A percentile compares a stretch with the other conserved stretches of the same genome.
These are phyloP conservation scores for Drosophila austrosaltans DNA, from an alignment of 2,888 invertebrate genomes.

Conservation along the genomic window DNA sequence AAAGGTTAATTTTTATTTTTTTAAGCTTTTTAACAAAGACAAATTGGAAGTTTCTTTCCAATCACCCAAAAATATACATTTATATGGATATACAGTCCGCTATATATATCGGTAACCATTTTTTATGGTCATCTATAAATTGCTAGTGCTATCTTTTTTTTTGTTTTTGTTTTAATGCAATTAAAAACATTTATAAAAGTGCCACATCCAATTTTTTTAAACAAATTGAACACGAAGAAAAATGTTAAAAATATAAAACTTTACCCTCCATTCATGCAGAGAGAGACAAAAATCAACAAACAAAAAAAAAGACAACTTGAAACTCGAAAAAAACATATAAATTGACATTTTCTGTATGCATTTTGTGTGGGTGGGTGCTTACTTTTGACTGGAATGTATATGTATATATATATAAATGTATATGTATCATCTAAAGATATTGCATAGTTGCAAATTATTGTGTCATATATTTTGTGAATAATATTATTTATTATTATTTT, in stretches of 20 bases:
- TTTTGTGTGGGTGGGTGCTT: not conserved
- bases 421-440: not conserved
- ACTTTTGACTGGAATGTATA: not conserved
- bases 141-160: conserved; percentile 33
- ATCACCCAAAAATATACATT: no score
- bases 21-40: not conserved
- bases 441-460: not conserved
- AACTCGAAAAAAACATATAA: not conserved
- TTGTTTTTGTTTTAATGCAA: conserved; percentile 31
- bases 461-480: not conserved
- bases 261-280: conserved; percentile 12
- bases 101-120: not conserved
- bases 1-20: not conserved
- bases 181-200: conserved; percentile 34
- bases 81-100: not conserved
- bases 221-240: conserved; percentile 14
- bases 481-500: no score
- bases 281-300: conserved; percentile 10
- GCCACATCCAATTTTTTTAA: conserved; percentile 28
- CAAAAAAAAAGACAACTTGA: not conserved
- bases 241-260: conserved; percentile 12
- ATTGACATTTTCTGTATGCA: conserved; percentile 5
- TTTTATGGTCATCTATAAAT: conserved; percentile 37
- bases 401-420: not conserved
- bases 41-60: not conserved